Evolutionary conservation across 1,140 invertebrate genomes (phyloP), one percentile per base, ranked within the genome.

Genomic region (Sesamia nonagrioides): DNA sequence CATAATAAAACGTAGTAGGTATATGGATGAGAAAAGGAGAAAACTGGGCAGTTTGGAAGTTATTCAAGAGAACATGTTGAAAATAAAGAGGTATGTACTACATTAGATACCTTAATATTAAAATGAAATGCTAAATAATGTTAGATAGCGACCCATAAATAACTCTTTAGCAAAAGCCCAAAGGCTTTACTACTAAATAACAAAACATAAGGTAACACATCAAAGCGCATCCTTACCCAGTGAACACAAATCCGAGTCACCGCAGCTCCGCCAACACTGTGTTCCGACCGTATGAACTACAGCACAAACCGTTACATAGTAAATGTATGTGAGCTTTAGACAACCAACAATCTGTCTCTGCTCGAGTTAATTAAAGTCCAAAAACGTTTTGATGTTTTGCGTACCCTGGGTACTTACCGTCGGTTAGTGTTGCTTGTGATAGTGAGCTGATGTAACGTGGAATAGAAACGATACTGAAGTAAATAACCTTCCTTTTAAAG

Each of bases 341-440:
- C 45, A 27, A 56, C 18, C 54, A 21, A 56, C 54, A 9, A 27
- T 56, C 54, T 56, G 54, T 27, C 54, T 21, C 37, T 3, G 4
- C 58, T 17, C 35, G 58, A 61, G 33, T 61, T 37, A 11, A 40
- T 63, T 63, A 63, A 8, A 40, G 33, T 63, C n/a, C 60, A 63
- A 63, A 63, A 42, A 63, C 60, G 17, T 40, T 18, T 35, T 17
- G 1, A 18, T 42, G 37, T 42, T 63, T 42, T 63, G 60, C 60
- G 35, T 40, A 42, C 27, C 1, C 15, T 17, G 2, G 6, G 33
- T 40, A 17, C 35, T 33, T 61, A 8, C 6, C 2, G 21, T 35
- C 15, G 56, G 8, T 5, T 15, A 0, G 18, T 54, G 52, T 54
- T 54, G 21, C 17, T 8, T 54, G 52, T 3, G 6, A 15, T 37